Conservation (phyloP, 2,888 invertebrate species). For the Apamea epomidion region DNA sequence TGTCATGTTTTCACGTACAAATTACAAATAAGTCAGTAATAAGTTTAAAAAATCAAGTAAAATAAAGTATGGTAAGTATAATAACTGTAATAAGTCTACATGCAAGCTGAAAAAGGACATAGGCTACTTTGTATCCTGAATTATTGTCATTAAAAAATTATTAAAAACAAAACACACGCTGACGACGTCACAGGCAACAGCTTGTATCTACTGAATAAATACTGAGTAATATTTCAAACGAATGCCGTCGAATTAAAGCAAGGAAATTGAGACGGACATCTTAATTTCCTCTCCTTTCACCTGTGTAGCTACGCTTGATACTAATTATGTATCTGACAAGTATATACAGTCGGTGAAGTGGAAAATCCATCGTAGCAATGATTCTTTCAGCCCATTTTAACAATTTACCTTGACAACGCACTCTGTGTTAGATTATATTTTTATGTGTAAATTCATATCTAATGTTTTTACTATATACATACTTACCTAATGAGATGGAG, state of each 20-base stretch:
- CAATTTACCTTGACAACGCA: not conserved
- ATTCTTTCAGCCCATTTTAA: no score
- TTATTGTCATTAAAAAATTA: not conserved
- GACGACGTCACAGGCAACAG: not conserved
- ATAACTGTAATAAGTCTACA: not conserved
- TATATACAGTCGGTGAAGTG: not conserved
- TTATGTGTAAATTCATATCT: not conserved
- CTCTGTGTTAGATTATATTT: not conserved
- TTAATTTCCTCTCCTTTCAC: conserved; percentile 10
- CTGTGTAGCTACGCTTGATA: not conserved
- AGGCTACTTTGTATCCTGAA: not conserved
- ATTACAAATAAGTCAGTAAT: not conserved
- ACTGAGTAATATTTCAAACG: conserved; percentile 10
- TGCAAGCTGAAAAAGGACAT: no score
- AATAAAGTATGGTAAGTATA: no score
- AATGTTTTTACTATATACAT: not conserved
- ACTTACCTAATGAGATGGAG: not conserved
- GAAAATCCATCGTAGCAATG: not conserved
- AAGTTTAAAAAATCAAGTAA: no score
- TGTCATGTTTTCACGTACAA: not conserved
- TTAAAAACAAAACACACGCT: not conserved
- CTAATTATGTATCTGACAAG: no score
- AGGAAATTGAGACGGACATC: conserved; percentile 24
- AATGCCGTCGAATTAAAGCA: not conserved
- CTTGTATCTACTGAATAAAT: not conserved